Base-by-base conservation (phyloP, 2,888 invertebrate species). In the Sinodicranocentrus sp. region DNA sequence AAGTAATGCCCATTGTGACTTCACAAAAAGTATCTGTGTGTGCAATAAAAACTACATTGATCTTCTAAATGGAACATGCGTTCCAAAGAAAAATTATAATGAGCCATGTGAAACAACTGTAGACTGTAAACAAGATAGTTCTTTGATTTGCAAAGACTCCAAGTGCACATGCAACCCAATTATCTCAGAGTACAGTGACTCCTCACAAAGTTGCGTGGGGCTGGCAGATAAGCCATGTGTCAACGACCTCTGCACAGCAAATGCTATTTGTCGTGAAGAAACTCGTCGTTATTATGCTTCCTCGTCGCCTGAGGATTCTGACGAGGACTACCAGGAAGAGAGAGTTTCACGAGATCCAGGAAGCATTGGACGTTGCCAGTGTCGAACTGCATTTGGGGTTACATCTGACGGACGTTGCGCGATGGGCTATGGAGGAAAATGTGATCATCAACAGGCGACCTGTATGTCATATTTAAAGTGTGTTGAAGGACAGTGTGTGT, bases 401-500 rank as follows among this genome's bases (percentile, higher is more conserved):
- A 73, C 79, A n/a, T 0, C 70, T 6, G 70, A 25, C 13, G 70
- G 63, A 17, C 39, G 28, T 1, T 84, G 84, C 23, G 48, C 54
- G 17, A 17, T 80, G 17, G 79, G 79, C 0, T 79, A 67, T 39
- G 83, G 80, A 1, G 79, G 79, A 39, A 71, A 44, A 15, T 85
- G 85, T 23, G 80, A 76, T 17, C 65, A 76, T 21, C 19, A 48
- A 8, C 28, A 75, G 15, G 71, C 73, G 1, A 65, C 68, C 23
- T 85, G 85, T 48, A 79, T 85, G 54, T 57, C 65, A 19, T 73
- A 79, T 39, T 43, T 85, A 2, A 79, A 80, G 25, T 85, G 85
- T 43, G 26, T 63, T 17, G 83, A 85, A n/a, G 83, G 83, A 17
- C 71, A 33, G 8, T 85, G 85, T 33, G 48, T 44, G 6, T 85